Evolutionary conservation across 2,797 vertebrate species (phyloP).

Genomic region (Pseudochirops cupreus): DNA sequence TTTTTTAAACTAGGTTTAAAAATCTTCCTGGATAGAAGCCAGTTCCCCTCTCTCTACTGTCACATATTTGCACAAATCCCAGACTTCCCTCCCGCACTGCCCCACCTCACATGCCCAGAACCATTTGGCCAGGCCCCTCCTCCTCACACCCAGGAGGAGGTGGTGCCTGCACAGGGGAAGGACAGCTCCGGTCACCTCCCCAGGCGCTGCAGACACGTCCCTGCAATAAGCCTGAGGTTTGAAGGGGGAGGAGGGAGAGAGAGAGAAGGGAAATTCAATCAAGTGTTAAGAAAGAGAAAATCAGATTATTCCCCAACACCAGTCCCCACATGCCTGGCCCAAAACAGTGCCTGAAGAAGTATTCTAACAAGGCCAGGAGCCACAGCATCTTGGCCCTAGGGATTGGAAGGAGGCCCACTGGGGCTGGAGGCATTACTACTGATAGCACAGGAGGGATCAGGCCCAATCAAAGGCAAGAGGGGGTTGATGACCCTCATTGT

Average conservation of each 20-base stretch:
- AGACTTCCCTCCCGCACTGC: not conserved
- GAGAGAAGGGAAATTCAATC: slow-evolving; percentile 33
- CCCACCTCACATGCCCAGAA: slow-evolving; percentile 38
- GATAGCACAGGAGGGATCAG: not conserved
- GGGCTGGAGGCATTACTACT: not conserved
- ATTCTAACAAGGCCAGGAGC: slow-evolving; percentile 58
- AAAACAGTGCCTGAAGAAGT: slow-evolving; percentile 52
- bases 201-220: slow-evolving; percentile 53
- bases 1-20: not conserved
- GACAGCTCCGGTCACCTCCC: slow-evolving; percentile 56
- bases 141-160: slow-evolving; percentile 55
- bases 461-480: not conserved
- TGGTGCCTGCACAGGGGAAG: slow-evolving; percentile 20
- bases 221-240: slow-evolving; percentile 56
- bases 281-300: slow-evolving; percentile 43
- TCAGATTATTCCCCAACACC: slow-evolving; percentile 52
- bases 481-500: not conserved
- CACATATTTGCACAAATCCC: not conserved
- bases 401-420: not conserved
- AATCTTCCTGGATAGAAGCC: not conserved
- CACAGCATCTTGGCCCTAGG: not conserved
- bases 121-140: slow-evolving; percentile 44
- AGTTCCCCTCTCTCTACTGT: slow-evolving; percentile 4
- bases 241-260: slow-evolving; percentile 51
- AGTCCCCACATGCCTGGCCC: slow-evolving; percentile 63